A percentile compares a stretch with the other conserved stretches of the same genome.
Evolutionary conservation across 2,888 invertebrate species (phyloP).

Genomic region (Lasioglossum marginatum): DNA sequence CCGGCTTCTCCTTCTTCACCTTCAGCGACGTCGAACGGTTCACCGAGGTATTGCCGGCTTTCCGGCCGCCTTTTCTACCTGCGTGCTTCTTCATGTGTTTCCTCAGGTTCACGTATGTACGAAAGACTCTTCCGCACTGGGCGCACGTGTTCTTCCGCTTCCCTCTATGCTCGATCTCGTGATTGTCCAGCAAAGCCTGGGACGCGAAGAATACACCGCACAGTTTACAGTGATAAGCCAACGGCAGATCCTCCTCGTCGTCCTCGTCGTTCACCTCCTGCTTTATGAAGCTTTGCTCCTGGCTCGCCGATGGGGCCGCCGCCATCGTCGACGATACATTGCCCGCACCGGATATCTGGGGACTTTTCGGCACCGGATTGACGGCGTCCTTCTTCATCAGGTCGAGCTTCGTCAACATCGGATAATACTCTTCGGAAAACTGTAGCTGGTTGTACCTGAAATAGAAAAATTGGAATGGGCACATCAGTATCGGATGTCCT

Average conservation of each 20-base stretch:
- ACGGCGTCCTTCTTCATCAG: conserved; percentile 75
- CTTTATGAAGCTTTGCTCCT: conserved; percentile 60
- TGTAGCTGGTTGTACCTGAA: conserved; percentile 80
- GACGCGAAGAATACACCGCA: conserved; percentile 77
- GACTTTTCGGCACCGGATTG: conserved; percentile 4
- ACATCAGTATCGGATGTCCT: conserved; percentile 74
- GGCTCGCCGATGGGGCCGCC: conserved; percentile 11
- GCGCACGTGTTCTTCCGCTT: conserved; percentile 80
- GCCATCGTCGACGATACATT: conserved; percentile 22
- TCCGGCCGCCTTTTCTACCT: conserved; percentile 69
- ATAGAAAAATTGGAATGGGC: conserved; percentile 79
- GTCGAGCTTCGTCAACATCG: conserved; percentile 78
- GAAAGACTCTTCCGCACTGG: conserved; percentile 78
- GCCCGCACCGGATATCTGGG: background rate
- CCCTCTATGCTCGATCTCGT: conserved; percentile 76
- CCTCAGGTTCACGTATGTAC: conserved; percentile 74
- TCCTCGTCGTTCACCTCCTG: conserved; percentile 67
- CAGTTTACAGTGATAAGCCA: conserved; percentile 77
- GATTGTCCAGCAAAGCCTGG: conserved; percentile 73
- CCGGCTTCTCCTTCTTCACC: conserved; percentile 73
- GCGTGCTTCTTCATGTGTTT: conserved; percentile 80
- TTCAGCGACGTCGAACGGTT: conserved; percentile 49
- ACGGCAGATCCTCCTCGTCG: conserved; percentile 76
- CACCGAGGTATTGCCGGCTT: conserved; percentile 35
- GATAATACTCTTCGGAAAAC: conserved; percentile 77